These are phyloP conservation scores for Odocoileus hemionus DNA, from an alignment of 2,113 vertebrate genomes.

Conservation along the genomic window DNA sequence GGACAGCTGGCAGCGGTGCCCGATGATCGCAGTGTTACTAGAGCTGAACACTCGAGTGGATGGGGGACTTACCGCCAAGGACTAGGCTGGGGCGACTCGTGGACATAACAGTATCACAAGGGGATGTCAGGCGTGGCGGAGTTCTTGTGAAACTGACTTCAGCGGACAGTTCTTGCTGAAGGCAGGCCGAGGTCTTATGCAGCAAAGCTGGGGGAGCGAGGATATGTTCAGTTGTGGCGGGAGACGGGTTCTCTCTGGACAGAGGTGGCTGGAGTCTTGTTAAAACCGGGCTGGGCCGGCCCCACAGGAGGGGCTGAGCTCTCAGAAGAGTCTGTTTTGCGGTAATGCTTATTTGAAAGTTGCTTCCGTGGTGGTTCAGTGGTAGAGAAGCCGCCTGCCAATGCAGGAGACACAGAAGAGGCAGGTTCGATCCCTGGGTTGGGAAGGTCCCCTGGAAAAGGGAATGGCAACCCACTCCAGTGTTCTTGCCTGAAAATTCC, in stretches of 20 bases:
- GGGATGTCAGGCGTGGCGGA: neutral
- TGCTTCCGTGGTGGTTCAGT: neutral
- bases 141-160: neutral
- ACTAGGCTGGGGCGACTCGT: accelerated
- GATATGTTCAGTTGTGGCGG: neutral
- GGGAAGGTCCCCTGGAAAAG: neutral
- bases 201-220: neutral
- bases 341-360: neutral
- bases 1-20: neutral
- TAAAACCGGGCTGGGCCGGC: neutral
- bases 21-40: neutral
- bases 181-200: neutral
- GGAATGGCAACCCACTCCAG: neutral
- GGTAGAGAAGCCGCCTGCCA: neutral
- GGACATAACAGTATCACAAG: neutral
- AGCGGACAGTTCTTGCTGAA: neutral
- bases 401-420: neutral
- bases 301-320: too few species aligned
- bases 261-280: neutral
- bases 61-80: neutral
- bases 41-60: neutral
- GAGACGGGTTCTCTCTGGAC: neutral
- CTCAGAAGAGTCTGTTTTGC: neutral
- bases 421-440: neutral
- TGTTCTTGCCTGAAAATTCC: neutral